Evolutionary conservation across 2,888 invertebrate species (phyloP).

Genomic region (Apamea epomidion): DNA sequence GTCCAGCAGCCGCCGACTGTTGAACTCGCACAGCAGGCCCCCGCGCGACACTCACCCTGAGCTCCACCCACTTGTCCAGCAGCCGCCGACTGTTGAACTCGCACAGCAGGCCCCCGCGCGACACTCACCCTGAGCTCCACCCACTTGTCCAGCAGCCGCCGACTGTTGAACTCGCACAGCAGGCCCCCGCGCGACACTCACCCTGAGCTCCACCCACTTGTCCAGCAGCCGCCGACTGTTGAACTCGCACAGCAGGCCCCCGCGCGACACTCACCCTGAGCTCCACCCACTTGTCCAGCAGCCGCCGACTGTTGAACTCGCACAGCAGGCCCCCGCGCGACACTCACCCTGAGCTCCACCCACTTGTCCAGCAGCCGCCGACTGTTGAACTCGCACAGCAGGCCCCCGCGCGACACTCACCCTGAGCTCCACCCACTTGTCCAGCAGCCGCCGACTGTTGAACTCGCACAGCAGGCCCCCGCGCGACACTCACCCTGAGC

Average conservation of each 20-base stretch:
- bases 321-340: conserved; percentile 97
- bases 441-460: conserved; percentile 96
- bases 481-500: conserved; percentile 86
- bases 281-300: conserved; percentile 93
- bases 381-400: conserved; percentile 99
- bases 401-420: conserved; percentile 93
- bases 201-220: conserved; percentile 87
- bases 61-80: conserved; percentile 93
- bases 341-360: conserved; percentile 68
- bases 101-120: conserved; percentile 97
- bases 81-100: conserved; percentile 98
- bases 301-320: conserved; percentile 97
- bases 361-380: conserved; percentile 96
- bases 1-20: conserved; percentile 97
- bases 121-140: conserved; percentile 67
- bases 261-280: conserved; percentile 89
- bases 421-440: conserved; percentile 90
- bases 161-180: conserved; percentile 98
- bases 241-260: conserved; percentile 98
- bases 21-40: conserved; percentile 98
- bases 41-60: conserved; percentile 91
- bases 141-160: conserved; percentile 96
- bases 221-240: conserved; percentile 97
- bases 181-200: conserved; percentile 94
- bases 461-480: conserved; percentile 99